phyloP scores from a whole-genome alignment of 2,113 vertebrate species.

The Lophotis ruficrista region DNA sequence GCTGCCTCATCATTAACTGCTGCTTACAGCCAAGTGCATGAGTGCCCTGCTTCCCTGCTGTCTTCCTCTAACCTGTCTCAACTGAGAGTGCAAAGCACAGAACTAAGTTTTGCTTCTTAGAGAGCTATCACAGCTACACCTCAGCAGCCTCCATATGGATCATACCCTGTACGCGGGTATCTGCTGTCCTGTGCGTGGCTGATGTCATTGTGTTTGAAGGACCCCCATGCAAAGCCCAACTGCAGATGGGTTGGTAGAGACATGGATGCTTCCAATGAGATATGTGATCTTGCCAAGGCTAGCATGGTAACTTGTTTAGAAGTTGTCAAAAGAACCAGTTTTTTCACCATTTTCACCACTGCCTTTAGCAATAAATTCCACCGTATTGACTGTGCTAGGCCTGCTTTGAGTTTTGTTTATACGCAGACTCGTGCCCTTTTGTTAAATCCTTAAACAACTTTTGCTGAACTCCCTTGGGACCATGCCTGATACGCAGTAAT shows the following conservation, averaged over 20 bases:
- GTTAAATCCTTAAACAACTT: not conserved
- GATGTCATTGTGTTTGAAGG: not conserved
- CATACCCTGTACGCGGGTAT: accelerated
- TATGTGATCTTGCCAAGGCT: not conserved
- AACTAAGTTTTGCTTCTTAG: not conserved
- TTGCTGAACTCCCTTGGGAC: not conserved
- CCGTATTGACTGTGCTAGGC: not conserved
- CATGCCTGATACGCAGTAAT: not conserved
- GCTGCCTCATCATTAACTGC: not conserved
- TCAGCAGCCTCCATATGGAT: not conserved
- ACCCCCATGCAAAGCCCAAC: not conserved
- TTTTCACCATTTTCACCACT: not conserved
- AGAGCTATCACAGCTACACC: not conserved
- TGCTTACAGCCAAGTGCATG: accelerated
- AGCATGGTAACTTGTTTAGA: not conserved
- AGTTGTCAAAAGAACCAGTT: not conserved
- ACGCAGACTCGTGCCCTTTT: not conserved
- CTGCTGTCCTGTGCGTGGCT: not conserved
- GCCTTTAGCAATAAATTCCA: not conserved
- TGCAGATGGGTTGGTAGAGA: not conserved
- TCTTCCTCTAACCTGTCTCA: not conserved
- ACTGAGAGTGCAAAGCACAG: not conserved
- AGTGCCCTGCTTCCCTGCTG: not conserved
- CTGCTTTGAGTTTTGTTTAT: not conserved
- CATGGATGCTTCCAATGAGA: not conserved